phyloP scores from a whole-genome alignment of 2,888 invertebrate genomes.

The Ophion ventricosus region DNA sequence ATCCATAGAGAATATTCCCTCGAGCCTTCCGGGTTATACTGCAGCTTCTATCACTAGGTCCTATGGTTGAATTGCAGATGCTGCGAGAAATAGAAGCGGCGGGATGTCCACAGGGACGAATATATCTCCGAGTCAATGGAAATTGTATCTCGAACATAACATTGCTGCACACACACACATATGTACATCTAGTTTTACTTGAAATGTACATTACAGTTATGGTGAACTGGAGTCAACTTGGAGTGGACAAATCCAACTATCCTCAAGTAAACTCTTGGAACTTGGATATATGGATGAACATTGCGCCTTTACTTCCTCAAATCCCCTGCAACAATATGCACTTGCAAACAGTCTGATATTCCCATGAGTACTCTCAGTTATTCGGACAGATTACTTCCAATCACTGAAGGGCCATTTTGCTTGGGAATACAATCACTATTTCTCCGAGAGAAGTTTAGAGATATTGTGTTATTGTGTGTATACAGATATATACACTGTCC shows the following conservation, averaged over 20 bases:
- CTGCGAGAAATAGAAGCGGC: conserved; percentile 20
- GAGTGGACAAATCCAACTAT: conserved; percentile 32
- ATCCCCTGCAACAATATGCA: conserved; percentile 55
- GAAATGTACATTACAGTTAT: conserved; percentile 27
- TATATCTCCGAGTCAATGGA: conserved; percentile 52
- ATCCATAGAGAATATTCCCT: conserved; percentile 61
- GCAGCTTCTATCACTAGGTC: conserved; percentile 44
- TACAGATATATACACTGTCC: background rate
- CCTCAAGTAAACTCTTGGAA: conserved; percentile 19
- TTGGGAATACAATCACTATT: conserved; percentile 34
- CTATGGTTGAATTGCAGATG: conserved; percentile 60
- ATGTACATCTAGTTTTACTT: background rate
- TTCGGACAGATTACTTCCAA: conserved; percentile 61
- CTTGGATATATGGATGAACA: conserved; percentile 18
- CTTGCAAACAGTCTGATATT: conserved; percentile 47
- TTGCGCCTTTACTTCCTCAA: conserved; percentile 22
- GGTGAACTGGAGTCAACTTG: conserved; percentile 29
- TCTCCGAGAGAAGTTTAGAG: conserved; percentile 10
- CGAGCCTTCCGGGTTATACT: conserved; percentile 33
- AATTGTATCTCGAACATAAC: conserved; percentile 55
- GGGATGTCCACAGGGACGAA: conserved; percentile 51
- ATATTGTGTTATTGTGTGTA: background rate
- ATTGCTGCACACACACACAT: conserved; percentile 3
- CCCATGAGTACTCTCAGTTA: conserved; percentile 48
- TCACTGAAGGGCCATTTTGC: conserved; percentile 47